Evolutionary conservation across 37 sponge, comb jelly and placozoan species (phyloP).

Genomic region (Agelas oroides): DNA sequence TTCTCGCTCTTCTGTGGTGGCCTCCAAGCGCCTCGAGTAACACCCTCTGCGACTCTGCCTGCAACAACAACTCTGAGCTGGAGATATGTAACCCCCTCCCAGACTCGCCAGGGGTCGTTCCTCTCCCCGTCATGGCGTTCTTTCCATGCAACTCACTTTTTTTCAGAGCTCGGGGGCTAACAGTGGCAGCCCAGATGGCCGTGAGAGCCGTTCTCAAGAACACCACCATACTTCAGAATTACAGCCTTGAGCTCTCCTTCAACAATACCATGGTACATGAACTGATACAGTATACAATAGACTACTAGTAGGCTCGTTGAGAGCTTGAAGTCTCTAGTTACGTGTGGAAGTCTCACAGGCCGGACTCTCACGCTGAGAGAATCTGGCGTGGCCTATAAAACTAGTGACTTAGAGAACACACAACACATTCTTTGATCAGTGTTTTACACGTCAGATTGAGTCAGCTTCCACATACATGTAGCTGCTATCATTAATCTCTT

Average conservation of each 20-base stretch:
- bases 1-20: too few species aligned
- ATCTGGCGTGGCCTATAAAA: too few species aligned
- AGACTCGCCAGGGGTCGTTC: background rate
- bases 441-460: too few species aligned
- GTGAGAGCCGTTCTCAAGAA: constrained; percentile 20
- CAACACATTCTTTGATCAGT: too few species aligned
- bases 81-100: background rate
- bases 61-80: background rate
- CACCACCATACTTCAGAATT: constrained; percentile 6
- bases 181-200: constrained; percentile 70
- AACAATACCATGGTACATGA: constrained; percentile 49
- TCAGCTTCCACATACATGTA: too few species aligned
- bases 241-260: constrained; percentile 39
- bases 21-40: background rate
- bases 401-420: too few species aligned
- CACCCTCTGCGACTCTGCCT: constrained; percentile 46
- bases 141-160: constrained; percentile 50
- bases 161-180: constrained; percentile 49
- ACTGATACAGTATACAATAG: too few species aligned
- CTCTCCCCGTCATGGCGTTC: constrained; percentile 45
- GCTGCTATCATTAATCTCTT: too few species aligned
- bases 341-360: too few species aligned
- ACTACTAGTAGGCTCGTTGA: too few species aligned
- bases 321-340: too few species aligned
- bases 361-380: too few species aligned